Conservation (phyloP, 2,113 vertebrate species). For the Holacanthus passer region DNA sequence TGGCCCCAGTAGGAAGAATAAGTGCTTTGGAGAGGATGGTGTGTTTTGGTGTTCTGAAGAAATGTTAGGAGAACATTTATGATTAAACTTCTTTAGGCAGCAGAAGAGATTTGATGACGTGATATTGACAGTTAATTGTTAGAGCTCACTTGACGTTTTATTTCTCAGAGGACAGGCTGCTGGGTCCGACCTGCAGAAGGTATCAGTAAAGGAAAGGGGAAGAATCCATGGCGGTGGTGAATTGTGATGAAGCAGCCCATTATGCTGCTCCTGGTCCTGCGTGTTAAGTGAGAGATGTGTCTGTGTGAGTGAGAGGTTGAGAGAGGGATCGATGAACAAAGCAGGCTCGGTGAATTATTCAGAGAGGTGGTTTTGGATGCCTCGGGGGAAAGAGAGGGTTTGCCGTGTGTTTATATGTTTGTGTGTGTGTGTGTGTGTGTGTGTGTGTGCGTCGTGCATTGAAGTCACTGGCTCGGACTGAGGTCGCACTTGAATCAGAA, state of each 20-base stretch:
- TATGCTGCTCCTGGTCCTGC: slow-evolving; percentile 22
- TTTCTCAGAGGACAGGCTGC: not conserved
- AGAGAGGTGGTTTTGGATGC: slow-evolving; percentile 59
- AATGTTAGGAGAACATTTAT: not conserved
- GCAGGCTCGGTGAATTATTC: slow-evolving; percentile 76
- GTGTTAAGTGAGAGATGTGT: slow-evolving; percentile 69
- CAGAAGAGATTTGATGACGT: not conserved
- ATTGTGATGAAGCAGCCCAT: slow-evolving; percentile 59
- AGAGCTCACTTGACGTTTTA: not conserved
- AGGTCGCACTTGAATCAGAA: slow-evolving; percentile 56
- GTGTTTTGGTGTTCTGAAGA: not conserved
- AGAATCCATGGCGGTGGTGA: slow-evolving; percentile 32
- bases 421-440: slow-evolving; percentile 20
- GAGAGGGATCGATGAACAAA: slow-evolving; percentile 74
- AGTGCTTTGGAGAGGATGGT: not conserved
- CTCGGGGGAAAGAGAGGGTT: slow-evolving; percentile 44
- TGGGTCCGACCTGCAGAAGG: not conserved
- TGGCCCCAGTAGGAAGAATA: not conserved
- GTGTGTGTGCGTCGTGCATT: slow-evolving; percentile 21
- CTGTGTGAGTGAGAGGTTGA: slow-evolving; percentile 52
- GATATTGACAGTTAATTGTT: not conserved
- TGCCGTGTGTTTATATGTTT: slow-evolving; percentile 35
- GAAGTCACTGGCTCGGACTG: slow-evolving; percentile 22
- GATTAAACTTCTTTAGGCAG: not conserved
- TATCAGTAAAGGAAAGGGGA: not conserved